Evolutionary conservation across 2,113 vertebrate species (phyloP).

Genomic region (Hippocampus zosterae): DNA sequence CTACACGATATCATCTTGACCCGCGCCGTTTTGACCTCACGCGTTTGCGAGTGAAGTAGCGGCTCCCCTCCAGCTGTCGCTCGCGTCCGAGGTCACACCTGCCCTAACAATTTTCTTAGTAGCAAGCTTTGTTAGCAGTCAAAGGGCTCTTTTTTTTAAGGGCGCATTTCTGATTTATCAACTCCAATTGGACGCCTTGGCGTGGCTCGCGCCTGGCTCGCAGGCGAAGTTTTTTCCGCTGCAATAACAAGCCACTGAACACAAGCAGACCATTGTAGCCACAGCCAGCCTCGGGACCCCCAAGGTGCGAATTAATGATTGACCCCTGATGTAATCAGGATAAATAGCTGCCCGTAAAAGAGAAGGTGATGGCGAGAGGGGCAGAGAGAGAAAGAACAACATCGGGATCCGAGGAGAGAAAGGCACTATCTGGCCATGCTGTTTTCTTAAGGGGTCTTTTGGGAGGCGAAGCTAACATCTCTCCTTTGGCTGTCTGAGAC

Average conservation of each 20-base stretch:
- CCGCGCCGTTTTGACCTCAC: conserved; percentile 52
- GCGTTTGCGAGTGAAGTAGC: conserved; percentile 48
- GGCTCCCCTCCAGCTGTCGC: conserved; percentile 50
- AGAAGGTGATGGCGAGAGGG: conserved; percentile 64
- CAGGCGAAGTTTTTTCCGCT: conserved; percentile 69
- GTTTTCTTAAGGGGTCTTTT: conserved; percentile 58
- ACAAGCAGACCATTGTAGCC: conserved; percentile 77
- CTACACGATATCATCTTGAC: conserved; percentile 54
- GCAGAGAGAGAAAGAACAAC: conserved; percentile 65
- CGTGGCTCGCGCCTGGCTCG: conserved; percentile 59
- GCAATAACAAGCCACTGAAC: conserved; percentile 77
- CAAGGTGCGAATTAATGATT: conserved; percentile 83
- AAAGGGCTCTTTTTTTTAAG: conserved; percentile 63
- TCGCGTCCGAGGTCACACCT: conserved; percentile 43
- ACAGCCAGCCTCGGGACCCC: conserved; percentile 68
- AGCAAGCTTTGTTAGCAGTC: conserved; percentile 58
- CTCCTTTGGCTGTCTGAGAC: conserved; percentile 49
- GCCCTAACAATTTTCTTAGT: conserved; percentile 59
- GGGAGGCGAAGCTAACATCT: conserved; percentile 66
- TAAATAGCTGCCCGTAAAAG: conserved; percentile 76
- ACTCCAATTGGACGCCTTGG: conserved; percentile 72
- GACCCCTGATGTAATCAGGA: conserved; percentile 80
- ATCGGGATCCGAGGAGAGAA: conserved; percentile 59
- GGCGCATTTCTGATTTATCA: conserved; percentile 74
- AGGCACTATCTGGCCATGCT: conserved; percentile 66